Conservation (phyloP, 2,113 vertebrate species). For the Thamnaconus septentrionalis region DNA sequence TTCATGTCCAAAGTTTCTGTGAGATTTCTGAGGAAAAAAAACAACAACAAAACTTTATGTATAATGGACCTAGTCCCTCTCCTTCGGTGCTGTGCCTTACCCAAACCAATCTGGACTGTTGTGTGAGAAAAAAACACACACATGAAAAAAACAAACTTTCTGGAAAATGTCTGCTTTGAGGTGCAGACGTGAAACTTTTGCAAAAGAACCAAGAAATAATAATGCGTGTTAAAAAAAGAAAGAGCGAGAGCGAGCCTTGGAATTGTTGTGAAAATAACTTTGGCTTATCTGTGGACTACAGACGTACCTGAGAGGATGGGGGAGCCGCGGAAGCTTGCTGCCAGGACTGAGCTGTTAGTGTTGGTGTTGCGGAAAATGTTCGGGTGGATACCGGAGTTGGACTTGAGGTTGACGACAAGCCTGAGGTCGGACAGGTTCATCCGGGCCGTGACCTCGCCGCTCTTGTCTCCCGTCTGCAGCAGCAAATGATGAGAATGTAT, state of each 20-base stretch:
- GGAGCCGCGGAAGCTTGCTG: slow-evolving; percentile 71
- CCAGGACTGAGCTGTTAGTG: slow-evolving; percentile 78
- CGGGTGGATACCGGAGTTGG: slow-evolving; percentile 74
- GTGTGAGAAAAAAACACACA: too few species aligned
- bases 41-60: too few species aligned
- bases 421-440: slow-evolving; percentile 94
- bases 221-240: neutral
- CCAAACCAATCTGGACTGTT: too few species aligned
- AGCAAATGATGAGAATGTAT: neutral
- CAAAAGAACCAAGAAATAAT: too few species aligned
- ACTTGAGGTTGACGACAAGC: slow-evolving; percentile 85
- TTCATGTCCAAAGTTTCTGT: too few species aligned
- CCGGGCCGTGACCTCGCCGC: slow-evolving; percentile 87
- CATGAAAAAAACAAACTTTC: too few species aligned
- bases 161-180: too few species aligned
- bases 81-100: too few species aligned
- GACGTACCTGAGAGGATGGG: slow-evolving; percentile 72
- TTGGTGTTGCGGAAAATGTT: slow-evolving; percentile 82
- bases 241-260: too few species aligned
- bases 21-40: too few species aligned
- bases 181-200: too few species aligned
- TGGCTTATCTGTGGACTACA: neutral
- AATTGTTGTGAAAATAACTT: neutral
- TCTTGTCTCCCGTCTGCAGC: slow-evolving; percentile 84
- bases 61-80: too few species aligned